Evolutionary conservation across 2,888 invertebrate species (phyloP), one percentile per base, ranked within the genome.

Genomic region (Artemia sinica): DNA sequence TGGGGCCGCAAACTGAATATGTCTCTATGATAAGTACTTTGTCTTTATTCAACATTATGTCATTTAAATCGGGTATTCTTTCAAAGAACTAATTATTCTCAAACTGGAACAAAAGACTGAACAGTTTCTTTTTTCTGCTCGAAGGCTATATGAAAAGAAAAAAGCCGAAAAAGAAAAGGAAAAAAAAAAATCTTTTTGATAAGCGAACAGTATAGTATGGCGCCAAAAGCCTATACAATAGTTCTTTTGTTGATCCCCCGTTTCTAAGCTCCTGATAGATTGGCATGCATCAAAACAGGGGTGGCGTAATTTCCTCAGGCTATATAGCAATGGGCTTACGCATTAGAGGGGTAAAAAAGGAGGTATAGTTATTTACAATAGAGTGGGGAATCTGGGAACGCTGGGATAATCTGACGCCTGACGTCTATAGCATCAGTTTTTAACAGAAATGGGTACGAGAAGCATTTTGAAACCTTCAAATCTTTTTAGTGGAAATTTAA

Each of bases 361-460:
- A 58, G 63, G 63, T 58, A 58, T 58, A 58, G 63, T 58, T 18
- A 58, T 58, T 28, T 58, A 58, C 63, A 58, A 58, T 58, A 58
- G 63, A 28, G 63, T 18, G 63, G 28, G 63, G 63, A 28, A 58
- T 58, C 28, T 18, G 63, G 63, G 63, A 28, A 28, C n/a, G 14
- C 14, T 28, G 28, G 63, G 63, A 28, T 18, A 18, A n/a, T 28
- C n/a, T n/a, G 63, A 58, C 63, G 63, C 63, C 28, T n/a, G 63
- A 28, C 63, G 63, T 58, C 63, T n/a, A 9, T n/a, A 58, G 63
- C 63, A 58, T 28, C 63, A 58, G 63, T 58, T 18, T 58, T n/a
- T 28, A 28, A 58, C 63, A 58, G 28, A 58, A n/a, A 58, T 58
- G 63, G 63, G 28, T 18, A 58, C 63, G 63, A 58, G 63, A 58